A percentile compares a stretch with the other conserved stretches of the same genome.
These are phyloP conservation scores for Agriotes lineatus DNA, from an alignment of 2,888 invertebrate species.

Conservation along the genomic window DNA sequence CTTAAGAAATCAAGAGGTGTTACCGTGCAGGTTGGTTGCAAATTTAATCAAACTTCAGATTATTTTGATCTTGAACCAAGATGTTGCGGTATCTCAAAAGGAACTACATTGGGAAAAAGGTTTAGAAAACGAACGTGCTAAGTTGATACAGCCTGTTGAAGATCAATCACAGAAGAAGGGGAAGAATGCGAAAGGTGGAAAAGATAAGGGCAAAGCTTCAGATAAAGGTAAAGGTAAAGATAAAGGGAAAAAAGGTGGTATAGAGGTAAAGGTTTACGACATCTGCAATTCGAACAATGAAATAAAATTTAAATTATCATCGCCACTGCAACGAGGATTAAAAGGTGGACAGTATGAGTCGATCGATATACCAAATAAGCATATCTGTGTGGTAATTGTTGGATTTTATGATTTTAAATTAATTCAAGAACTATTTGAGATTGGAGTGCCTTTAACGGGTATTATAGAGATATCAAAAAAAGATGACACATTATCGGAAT, in stretches of 20 bases:
- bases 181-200: neutral
- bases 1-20: neutral
- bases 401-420: conserved; percentile 32
- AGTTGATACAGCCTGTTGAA: neutral
- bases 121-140: conserved; percentile 8
- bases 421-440: conserved; percentile 19
- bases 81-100: conserved; percentile 14
- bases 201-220: conserved; percentile 1
- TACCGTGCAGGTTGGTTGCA: conserved; percentile 23
- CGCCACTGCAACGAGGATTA: neutral
- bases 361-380: conserved; percentile 16
- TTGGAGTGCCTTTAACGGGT: conserved; percentile 6
- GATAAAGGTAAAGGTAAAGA: conserved; percentile 4
- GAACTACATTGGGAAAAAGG: neutral
- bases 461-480: conserved; percentile 22
- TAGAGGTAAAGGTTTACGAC: neutral
- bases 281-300: conserved; percentile 13
- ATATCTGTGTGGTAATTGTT: conserved; percentile 31
- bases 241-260: neutral
- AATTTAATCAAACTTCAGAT: conserved; percentile 36
- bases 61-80: conserved; percentile 20
- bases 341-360: neutral
- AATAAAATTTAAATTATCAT: conserved; percentile 21
- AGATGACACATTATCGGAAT: neutral
- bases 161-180: conserved; percentile 10